A percentile compares a stretch with the other conserved stretches of the same genome.
Evolutionary conservation across 2,888 invertebrate genomes (phyloP).

Genomic region (Drosophila macrospina): DNA sequence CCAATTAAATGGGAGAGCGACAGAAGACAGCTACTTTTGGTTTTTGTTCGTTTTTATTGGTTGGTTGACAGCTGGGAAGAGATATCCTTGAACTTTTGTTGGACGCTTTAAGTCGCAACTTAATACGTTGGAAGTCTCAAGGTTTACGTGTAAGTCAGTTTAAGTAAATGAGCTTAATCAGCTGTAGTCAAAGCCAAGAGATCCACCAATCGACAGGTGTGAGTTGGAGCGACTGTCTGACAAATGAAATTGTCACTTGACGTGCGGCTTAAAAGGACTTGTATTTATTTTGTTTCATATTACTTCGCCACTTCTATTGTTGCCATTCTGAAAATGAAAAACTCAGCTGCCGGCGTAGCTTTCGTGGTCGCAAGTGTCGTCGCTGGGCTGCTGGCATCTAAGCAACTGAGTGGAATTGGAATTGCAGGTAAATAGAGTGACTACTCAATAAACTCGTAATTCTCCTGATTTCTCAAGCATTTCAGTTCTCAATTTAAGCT

Average conservation of each 20-base stretch:
- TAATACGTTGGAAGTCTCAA: constrained; percentile 9
- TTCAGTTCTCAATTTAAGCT: neutral
- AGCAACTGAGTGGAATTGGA: constrained; percentile 11
- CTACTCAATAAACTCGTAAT: neutral
- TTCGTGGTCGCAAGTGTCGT: constrained; percentile 13
- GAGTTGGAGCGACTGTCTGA: constrained; percentile 16
- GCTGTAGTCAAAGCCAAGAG: constrained; percentile 56
- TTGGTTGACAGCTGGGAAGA: neutral
- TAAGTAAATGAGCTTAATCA: constrained; percentile 69
- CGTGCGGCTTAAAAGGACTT: constrained; percentile 38
- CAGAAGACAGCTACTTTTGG: constrained; percentile 2
- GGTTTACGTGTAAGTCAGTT: constrained; percentile 27
- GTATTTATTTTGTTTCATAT: no score
- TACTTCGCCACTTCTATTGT: constrained; percentile 13
- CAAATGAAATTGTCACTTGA: constrained; percentile 46
- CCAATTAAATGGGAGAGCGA: constrained; percentile 18
- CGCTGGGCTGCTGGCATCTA: neutral
- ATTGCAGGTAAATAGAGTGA: constrained; percentile 1
- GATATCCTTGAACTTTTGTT: neutral
- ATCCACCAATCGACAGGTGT: constrained; percentile 29
- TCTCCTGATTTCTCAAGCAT: neutral
- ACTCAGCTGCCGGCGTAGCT: constrained; percentile 35
- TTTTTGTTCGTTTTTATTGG: neutral
- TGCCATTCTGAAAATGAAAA: constrained; percentile 31
- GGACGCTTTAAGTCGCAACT: constrained; percentile 39